Conservation (phyloP, 2,888 invertebrate species). For the Pinctada fucata region DNA sequence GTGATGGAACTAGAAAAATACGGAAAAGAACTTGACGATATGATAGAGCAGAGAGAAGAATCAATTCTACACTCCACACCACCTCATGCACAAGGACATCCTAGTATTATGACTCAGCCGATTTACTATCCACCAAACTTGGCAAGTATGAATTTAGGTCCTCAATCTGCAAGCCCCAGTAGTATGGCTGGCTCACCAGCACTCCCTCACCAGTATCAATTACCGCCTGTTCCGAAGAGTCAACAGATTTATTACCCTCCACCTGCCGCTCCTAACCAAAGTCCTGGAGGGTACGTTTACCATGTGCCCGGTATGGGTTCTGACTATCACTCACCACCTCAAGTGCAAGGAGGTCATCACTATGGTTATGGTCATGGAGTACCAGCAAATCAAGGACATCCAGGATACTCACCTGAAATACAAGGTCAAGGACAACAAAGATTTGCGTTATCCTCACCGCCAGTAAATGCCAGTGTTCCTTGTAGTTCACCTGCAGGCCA, state of each 20-base stretch:
- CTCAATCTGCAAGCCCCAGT: not conserved
- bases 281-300: not conserved
- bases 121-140: conserved; percentile 29
- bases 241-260: conserved; percentile 24
- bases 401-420: not conserved
- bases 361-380: not conserved
- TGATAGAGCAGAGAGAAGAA: conserved; percentile 25
- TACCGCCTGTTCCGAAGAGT: not conserved
- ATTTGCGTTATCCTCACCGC: not conserved
- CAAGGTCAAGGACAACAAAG: not conserved
- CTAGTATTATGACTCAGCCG: conserved; percentile 12
- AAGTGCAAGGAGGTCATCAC: not conserved
- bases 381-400: not conserved
- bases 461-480: not conserved
- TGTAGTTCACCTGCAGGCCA: not conserved
- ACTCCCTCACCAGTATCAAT: not conserved
- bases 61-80: not conserved
- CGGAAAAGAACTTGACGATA: conserved; percentile 45
- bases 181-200: not conserved
- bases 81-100: conserved; percentile 7
- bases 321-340: conserved; percentile 3
- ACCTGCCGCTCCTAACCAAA: not conserved
- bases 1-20: conserved; percentile 52
- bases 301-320: not conserved
- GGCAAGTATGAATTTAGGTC: not conserved